Evolutionary conservation across 2,113 vertebrate species (phyloP).

Genomic region (Oreochromis spilurus): DNA sequence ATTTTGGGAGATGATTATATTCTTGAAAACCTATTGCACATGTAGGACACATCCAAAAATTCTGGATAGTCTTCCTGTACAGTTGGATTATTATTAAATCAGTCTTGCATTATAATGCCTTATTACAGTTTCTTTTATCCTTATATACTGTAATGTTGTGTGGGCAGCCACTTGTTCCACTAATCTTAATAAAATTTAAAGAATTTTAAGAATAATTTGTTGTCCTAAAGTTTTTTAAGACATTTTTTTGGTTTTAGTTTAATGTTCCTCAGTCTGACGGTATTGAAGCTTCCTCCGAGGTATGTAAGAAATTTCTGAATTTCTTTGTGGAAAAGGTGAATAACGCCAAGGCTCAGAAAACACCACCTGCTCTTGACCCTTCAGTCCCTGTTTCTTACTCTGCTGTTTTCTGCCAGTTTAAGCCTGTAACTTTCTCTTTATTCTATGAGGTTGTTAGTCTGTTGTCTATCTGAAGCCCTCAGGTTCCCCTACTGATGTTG

Average conservation of each 20-base stretch:
- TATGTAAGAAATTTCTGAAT: neutral
- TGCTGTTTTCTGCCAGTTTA: neutral
- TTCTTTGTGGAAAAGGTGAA: neutral
- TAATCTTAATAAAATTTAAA: neutral
- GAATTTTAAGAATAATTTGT: neutral
- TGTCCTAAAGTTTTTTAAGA: neutral
- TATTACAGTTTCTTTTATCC: neutral
- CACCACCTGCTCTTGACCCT: neutral
- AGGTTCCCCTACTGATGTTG: neutral
- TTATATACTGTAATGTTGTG: neutral
- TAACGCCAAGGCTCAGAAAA: neutral
- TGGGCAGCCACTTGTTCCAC: neutral
- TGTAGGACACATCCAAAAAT: neutral
- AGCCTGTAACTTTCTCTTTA: neutral
- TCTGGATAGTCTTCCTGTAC: neutral
- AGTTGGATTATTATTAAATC: neutral
- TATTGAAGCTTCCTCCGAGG: neutral
- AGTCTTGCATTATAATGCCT: neutral
- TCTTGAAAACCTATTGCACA: neutral
- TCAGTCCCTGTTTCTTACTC: neutral
- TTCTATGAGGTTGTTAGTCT: neutral
- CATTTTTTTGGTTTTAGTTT: neutral
- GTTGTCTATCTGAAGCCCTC: neutral
- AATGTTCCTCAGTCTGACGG: neutral
- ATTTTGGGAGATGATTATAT: neutral